Evolutionary conservation across 2,888 invertebrate genomes (phyloP).

Genomic region (Corbicula japonica): DNA sequence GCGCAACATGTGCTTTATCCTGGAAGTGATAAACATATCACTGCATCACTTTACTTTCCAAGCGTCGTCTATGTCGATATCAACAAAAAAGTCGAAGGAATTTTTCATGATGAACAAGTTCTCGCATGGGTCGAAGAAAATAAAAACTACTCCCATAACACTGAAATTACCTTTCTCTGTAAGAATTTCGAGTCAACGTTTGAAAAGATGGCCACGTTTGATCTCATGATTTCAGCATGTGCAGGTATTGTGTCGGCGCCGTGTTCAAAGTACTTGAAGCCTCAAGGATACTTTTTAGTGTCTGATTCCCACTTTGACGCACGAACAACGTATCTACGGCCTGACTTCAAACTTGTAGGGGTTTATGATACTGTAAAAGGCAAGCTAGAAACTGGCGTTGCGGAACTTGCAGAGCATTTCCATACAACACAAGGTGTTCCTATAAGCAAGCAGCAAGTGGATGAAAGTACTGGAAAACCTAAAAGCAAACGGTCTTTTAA

Average conservation of each 20-base stretch:
- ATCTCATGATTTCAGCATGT: constrained; percentile 45
- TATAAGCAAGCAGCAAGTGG: too few species aligned
- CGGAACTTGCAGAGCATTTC: constrained; percentile 21
- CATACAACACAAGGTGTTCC: too few species aligned
- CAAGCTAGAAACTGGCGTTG: constrained; percentile 3
- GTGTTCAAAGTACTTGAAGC: constrained; percentile 29
- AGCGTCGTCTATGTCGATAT: constrained; percentile 34
- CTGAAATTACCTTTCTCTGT: constrained; percentile 23
- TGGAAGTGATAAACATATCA: constrained; percentile 38
- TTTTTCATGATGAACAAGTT: constrained; percentile 23
- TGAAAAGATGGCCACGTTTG: constrained; percentile 20
- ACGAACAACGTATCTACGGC: constrained; percentile 16
- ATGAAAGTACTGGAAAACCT: too few species aligned
- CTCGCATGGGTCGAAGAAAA: constrained; percentile 32
- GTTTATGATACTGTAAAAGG: constrained; percentile 12
- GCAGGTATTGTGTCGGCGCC: constrained; percentile 32
- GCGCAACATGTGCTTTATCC: constrained; percentile 34
- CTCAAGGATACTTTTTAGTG: constrained; percentile 31
- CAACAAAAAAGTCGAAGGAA: constrained; percentile 26
- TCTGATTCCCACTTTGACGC: constrained; percentile 41
- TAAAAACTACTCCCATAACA: constrained; percentile 4
- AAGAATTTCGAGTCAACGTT: constrained; percentile 23
- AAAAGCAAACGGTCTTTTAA: too few species aligned
- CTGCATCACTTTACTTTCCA: constrained; percentile 30
- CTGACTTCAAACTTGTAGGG: constrained; percentile 11